Conservation (phyloP, 1,140 invertebrate species). For the Hylaeus anthracinus region DNA sequence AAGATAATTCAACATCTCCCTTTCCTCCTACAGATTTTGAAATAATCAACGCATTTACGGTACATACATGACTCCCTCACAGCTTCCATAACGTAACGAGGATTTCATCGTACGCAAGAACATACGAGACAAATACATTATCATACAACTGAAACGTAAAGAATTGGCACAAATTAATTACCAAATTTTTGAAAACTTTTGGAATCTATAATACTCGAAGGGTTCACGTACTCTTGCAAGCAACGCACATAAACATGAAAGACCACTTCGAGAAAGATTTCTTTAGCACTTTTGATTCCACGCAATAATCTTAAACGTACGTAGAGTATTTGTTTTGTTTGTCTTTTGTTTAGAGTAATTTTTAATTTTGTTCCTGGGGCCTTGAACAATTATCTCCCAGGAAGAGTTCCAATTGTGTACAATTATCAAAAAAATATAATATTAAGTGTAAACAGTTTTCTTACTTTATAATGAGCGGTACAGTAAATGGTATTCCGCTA, state of each 20-base stretch:
- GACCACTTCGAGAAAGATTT: not conserved
- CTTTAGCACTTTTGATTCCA: conserved; percentile 8
- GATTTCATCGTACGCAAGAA: too few species aligned
- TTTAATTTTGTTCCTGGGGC: conserved; percentile 29
- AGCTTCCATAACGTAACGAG: too few species aligned
- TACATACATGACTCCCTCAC: too few species aligned
- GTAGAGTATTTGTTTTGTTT: not conserved
- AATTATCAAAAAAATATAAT: conserved; percentile 37
- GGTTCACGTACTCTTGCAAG: too few species aligned
- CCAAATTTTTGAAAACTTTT: not conserved
- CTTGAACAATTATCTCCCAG: conserved; percentile 29
- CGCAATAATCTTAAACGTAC: not conserved
- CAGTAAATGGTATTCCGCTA: not conserved
- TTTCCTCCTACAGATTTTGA: not conserved
- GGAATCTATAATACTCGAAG: not conserved
- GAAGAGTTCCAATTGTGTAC: conserved; percentile 14
- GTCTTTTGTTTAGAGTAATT: not conserved
- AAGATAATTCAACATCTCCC: not conserved
- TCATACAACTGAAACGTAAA: not conserved
- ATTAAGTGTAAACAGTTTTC: conserved; percentile 21
- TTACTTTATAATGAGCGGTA: conserved; percentile 1
- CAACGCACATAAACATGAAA: not conserved
- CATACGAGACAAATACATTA: too few species aligned
- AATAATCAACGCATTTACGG: not conserved
- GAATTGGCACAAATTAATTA: not conserved